Percentiles rank a stretch among this genome's conserved stretches.
Evolutionary conservation across 2,797 vertebrate genomes (phyloP).

Genomic region (Tarsius wallacei): DNA sequence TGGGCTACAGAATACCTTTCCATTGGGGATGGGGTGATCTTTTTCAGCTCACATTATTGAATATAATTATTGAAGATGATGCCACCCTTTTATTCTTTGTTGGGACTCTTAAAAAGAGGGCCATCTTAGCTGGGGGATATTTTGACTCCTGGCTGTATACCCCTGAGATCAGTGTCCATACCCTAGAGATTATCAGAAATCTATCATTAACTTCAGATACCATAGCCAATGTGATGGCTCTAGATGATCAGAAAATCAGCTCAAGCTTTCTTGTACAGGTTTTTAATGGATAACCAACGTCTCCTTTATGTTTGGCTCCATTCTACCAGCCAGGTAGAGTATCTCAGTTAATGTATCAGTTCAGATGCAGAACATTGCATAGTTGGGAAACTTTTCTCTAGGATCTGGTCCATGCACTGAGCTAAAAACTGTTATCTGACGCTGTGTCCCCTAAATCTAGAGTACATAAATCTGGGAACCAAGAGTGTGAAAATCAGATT

Average conservation of each 20-base stretch:
- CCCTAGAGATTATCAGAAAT: background rate
- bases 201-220: background rate
- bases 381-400: background rate
- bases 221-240: background rate
- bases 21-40: background rate
- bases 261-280: background rate
- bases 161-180: background rate
- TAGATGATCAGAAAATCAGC: background rate
- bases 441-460: background rate
- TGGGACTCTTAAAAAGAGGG: background rate
- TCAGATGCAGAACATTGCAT: background rate
- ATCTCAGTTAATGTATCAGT: background rate
- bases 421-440: conserved; percentile 27
- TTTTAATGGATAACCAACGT: background rate
- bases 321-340: background rate
- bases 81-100: background rate
- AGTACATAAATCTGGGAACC: conserved; percentile 9
- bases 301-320: background rate
- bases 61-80: background rate
- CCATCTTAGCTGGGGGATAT: background rate
- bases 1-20: background rate
- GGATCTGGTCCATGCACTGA: background rate
- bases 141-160: background rate
- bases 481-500: background rate
- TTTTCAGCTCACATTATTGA: background rate